These are phyloP conservation scores for Arnoldichthys spilopterus DNA, from an alignment of 2,797 vertebrate genomes.

Conservation along the genomic window DNA sequence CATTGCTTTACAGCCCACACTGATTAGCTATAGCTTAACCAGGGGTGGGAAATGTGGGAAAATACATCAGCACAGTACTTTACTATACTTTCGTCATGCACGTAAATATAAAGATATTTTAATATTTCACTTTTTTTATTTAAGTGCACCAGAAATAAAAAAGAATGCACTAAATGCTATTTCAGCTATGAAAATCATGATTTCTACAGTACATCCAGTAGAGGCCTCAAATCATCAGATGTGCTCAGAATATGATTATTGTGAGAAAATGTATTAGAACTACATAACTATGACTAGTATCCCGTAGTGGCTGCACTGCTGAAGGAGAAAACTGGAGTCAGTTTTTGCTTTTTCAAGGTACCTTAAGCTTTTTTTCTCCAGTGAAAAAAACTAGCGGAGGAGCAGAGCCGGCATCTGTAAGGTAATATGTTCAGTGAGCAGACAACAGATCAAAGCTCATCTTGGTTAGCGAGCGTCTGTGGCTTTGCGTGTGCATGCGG, in stretches of 20 bases:
- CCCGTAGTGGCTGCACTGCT: slow-evolving; percentile 11
- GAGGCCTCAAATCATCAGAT: too few species aligned
- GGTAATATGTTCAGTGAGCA: slow-evolving; percentile 62
- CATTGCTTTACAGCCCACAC: slow-evolving; percentile 54
- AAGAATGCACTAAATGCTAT: background rate
- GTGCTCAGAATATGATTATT: background rate
- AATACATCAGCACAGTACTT: background rate
- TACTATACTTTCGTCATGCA: background rate
- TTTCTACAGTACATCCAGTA: too few species aligned
- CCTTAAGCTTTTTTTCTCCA: slow-evolving; percentile 15
- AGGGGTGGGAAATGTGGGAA: background rate
- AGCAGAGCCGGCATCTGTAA: slow-evolving; percentile 50
- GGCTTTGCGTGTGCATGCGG: slow-evolving; percentile 48
- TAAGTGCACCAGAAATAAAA: background rate
- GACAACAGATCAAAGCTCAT: slow-evolving; percentile 69
- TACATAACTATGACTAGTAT: background rate
- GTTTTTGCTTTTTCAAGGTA: background rate
- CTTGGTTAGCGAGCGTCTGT: slow-evolving; percentile 61
- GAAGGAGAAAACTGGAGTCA: slow-evolving; percentile 9
- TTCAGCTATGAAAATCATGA: too few species aligned
- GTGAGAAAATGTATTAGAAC: background rate
- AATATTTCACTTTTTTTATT: background rate
- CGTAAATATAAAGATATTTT: background rate
- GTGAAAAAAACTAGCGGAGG: slow-evolving; percentile 44
- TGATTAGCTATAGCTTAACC: slow-evolving; percentile 6